Base-by-base conservation (phyloP, 2,888 invertebrate species). In the Epiblema foenella region DNA sequence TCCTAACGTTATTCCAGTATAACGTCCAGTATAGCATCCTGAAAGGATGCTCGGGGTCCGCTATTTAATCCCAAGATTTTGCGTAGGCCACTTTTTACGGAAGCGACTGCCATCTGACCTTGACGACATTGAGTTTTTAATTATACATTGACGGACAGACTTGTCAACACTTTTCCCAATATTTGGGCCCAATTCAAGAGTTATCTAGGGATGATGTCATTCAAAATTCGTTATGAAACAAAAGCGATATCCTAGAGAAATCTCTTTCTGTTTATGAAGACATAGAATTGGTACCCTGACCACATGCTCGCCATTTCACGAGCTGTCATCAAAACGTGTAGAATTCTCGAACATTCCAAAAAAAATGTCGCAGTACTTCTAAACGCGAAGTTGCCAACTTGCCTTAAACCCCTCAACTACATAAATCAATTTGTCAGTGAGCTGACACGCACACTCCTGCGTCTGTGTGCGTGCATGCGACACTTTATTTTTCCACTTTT, bases 371-470 rank as follows among this genome's bases (percentile, higher is more conserved):
- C 76, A 78, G 75, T 78, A 77, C 68, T 87, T 75, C 85, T 76
- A 79, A 82, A 78, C 81, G 77, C 79, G 73, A 87, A 87, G 79
- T 89, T 83, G 77, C 85, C 82, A 46, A 46, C 46, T 46, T 46
- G 46, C 46, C 46, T 15, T 46, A 46, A 46, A 78, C 83, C 85
- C 84, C 85, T 82, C 75, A 77, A 83, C 86, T 82, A 85, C 85
- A 91, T 91, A 91, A 91, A 91, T 91, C 91, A 90, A 91, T 90
- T 91, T 91, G 91, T 91, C 91, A 90, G 89, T 85, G 81, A 82
- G 80, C 79, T 86, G 88, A 80, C 83, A 83, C 82, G 81, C 85
- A 82, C 79, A 76, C 77, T 77, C 73, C 60, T 73, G 70, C 65
- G 75, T 73, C 75, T 74, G 75, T 76, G 64, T 73, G 72, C 66